These are phyloP conservation scores for Augochlora pura DNA, from an alignment of 1,140 invertebrate species.

Conservation along the genomic window DNA sequence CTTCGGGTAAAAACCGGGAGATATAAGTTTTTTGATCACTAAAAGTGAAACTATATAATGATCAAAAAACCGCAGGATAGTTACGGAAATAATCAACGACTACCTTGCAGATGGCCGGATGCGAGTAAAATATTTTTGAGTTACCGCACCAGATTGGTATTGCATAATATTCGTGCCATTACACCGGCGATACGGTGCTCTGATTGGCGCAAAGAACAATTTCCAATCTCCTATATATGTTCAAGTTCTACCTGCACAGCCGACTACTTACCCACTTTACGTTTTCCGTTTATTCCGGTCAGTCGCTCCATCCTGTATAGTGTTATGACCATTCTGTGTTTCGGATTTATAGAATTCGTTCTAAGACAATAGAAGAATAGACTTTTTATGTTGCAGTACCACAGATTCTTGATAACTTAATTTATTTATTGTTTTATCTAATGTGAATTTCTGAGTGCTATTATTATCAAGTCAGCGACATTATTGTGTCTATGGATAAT, in stretches of 20 bases:
- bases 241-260: slow-evolving; percentile 8
- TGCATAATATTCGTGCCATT: slow-evolving; percentile 21
- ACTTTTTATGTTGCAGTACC: too few species aligned
- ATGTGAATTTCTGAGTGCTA: background rate
- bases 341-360: background rate
- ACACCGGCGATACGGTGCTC: background rate
- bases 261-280: slow-evolving; percentile 27
- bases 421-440: background rate
- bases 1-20: too few species aligned
- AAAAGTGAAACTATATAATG: background rate
- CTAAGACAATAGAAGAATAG: too few species aligned
- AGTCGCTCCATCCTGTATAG: slow-evolving; percentile 9
- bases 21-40: too few species aligned
- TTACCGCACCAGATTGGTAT: background rate
- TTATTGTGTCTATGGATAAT: background rate
- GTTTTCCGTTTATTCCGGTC: slow-evolving; percentile 34
- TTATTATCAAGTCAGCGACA: too few species aligned
- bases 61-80: background rate
- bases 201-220: slow-evolving; percentile 20
- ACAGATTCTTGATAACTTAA: too few species aligned
- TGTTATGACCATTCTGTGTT: background rate
- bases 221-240: slow-evolving; percentile 20
- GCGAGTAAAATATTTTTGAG: slow-evolving; percentile 4
- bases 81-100: background rate
- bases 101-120: background rate